Conservation (phyloP, 1,140 invertebrate species). For the Apis florea region DNA sequence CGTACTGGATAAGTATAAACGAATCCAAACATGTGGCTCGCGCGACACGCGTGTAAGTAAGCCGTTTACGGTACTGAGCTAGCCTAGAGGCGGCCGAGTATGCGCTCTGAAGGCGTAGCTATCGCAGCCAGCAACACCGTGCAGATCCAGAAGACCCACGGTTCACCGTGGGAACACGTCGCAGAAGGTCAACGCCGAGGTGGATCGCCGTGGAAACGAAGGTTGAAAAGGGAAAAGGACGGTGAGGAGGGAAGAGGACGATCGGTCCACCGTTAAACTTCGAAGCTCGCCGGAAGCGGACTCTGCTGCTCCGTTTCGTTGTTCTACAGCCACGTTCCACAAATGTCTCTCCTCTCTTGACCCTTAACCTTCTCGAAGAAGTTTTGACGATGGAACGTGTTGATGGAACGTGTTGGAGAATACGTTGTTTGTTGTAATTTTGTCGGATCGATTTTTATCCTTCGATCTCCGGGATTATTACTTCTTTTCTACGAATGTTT, state of each 20-base stretch:
- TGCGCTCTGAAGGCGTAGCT: conserved; percentile 65
- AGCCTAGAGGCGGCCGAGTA: conserved; percentile 55
- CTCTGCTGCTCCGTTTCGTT: conserved; percentile 46
- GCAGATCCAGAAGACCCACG: conserved; percentile 69
- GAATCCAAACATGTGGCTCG: conserved; percentile 42
- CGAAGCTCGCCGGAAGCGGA: conserved; percentile 30
- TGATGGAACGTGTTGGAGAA: too few relatives aligned
- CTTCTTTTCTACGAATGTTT: too few relatives aligned
- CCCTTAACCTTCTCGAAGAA: not conserved
- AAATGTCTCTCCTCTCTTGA: not conserved
- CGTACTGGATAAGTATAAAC: too few relatives aligned
- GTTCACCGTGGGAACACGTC: conserved; percentile 75
- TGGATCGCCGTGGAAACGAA: conserved; percentile 48
- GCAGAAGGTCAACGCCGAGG: conserved; percentile 69
- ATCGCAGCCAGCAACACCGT: conserved; percentile 73
- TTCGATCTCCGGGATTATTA: too few relatives aligned
- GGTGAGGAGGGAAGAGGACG: not conserved
- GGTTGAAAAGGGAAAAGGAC: conserved; percentile 56
- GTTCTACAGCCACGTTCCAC: too few relatives aligned
- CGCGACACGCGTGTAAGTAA: conserved; percentile 58
- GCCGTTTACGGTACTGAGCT: conserved; percentile 65
- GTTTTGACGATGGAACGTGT: not conserved
- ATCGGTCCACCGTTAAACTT: conserved; percentile 23
- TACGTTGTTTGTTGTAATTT: not conserved
- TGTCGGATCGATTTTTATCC: too few relatives aligned